These are phyloP conservation scores for Hyaena hyaena DNA, from an alignment of 2,113 vertebrate genomes.

Conservation along the genomic window DNA sequence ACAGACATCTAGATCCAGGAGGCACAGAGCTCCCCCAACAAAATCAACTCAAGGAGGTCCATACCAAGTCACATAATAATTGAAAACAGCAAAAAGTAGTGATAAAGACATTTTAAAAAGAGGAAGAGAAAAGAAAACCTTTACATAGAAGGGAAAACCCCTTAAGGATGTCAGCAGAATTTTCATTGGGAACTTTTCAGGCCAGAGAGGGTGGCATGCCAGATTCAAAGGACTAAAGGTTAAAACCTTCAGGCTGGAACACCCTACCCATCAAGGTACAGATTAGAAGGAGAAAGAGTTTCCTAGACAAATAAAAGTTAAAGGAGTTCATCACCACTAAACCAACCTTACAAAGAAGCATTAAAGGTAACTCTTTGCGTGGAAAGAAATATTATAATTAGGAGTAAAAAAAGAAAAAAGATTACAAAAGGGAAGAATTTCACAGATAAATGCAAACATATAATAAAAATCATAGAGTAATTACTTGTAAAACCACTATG, in stretches of 20 bases:
- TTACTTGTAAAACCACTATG: neutral
- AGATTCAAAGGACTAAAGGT: neutral
- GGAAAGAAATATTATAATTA: neutral
- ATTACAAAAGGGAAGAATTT: neutral
- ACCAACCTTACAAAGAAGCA: neutral
- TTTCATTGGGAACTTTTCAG: neutral
- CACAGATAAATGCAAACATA: neutral
- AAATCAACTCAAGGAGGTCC: neutral
- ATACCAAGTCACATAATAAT: neutral
- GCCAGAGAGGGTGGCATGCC: neutral
- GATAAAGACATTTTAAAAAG: neutral
- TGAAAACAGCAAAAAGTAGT: neutral
- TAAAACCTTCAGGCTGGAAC: neutral
- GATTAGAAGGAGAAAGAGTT: neutral
- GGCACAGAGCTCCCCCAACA: neutral
- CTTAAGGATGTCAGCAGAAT: neutral
- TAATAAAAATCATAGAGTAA: neutral
- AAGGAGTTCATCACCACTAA: neutral
- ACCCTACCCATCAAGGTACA: neutral
- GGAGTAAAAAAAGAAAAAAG: neutral
- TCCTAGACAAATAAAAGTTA: neutral
- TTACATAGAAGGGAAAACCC: neutral
- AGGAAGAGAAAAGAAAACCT: neutral
- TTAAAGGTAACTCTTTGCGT: neutral
- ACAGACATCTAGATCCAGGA: neutral